Evolutionary conservation across 1,140 invertebrate genomes (phyloP), one percentile per base, ranked within the genome.

Genomic region (Zaprionus tsacasi): DNA sequence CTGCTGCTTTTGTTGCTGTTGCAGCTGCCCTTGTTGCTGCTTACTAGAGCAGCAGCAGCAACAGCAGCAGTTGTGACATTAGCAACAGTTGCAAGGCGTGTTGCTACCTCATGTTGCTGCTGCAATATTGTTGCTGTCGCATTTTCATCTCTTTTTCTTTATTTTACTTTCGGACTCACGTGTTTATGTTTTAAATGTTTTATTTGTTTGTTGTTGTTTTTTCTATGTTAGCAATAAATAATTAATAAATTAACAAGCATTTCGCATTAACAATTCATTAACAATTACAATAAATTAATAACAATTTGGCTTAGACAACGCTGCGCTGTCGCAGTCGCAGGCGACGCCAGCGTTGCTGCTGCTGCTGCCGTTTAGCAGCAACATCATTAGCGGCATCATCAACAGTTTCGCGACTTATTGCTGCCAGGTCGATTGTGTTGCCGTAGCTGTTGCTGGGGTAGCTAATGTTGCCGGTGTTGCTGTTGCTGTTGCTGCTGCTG

Each of bases 181-280:
- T 30, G 4, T 63, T 48, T 50, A 45, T 43, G 2, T 48, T 13
- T 61, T 43, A 8, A 30, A 11, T 10, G 13, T 64, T 63, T 61
- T 57, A 63, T 74, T 74, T 30, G 52, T 69, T 86, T 70, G 57
- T 36, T 35, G 21, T 21, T 65, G 65, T 33, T 50, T 79, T 87
- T 36, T 72, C 50, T 76, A 79, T 70, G 79, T 56, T 81, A 81
- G 65, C 82, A 87, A 88, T 88, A 87, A 88, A 87, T 88, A 88
- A 57, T 50, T 60, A 78, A 88, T 80, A 77, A 86, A 79, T 86
- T 86, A 87, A 87, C 82, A 87, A 73, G 80, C 83, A 67, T 70
- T 78, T 74, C 64, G 66, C 81, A 77, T 80, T 88, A 87, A 87
- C 83, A 87, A 86, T 70, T 82, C 82, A 87, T 88, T 87, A 88